Conservation (phyloP, 2,888 invertebrate species). For the Morpho deidamia region DNA sequence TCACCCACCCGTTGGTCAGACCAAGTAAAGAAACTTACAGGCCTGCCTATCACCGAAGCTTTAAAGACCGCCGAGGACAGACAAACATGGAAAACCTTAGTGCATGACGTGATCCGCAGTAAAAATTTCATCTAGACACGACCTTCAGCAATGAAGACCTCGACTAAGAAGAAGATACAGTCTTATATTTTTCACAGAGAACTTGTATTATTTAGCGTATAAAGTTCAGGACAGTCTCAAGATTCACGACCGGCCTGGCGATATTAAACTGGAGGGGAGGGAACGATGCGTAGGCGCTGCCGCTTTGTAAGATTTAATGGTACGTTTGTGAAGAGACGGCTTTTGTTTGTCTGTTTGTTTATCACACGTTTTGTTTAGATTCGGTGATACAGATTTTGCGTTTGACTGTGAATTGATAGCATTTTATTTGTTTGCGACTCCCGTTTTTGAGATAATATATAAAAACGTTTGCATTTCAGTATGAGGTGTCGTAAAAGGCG, state of each 20-base stretch:
- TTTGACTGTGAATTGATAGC: constrained; percentile 8
- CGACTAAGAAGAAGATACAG: no score
- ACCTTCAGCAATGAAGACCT: no score
- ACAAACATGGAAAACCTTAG: no score
- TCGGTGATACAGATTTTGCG: constrained; percentile 3
- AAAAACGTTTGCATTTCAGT: not conserved
- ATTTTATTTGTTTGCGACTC: constrained; percentile 1
- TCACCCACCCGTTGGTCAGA: no score
- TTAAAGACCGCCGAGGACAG: no score
- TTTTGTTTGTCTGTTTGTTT: constrained; percentile 28
- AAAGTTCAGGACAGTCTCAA: not conserved
- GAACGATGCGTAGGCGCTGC: constrained; percentile 59
- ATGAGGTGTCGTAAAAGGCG: no score
- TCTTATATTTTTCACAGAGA: no score
- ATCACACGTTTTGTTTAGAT: constrained; percentile 10
- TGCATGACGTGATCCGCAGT: no score
- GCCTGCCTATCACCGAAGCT: no score
- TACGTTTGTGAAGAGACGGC: constrained; percentile 44
- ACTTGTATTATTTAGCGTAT: no score
- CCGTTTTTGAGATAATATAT: not conserved
- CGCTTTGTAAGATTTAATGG: constrained; percentile 61
- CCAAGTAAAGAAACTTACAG: no score
- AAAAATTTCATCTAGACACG: no score
- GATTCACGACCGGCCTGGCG: not conserved
- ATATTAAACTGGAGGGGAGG: constrained; percentile 24